Base-by-base conservation (phyloP, 2,113 vertebrate genomes). In the Nestor notabilis region DNA sequence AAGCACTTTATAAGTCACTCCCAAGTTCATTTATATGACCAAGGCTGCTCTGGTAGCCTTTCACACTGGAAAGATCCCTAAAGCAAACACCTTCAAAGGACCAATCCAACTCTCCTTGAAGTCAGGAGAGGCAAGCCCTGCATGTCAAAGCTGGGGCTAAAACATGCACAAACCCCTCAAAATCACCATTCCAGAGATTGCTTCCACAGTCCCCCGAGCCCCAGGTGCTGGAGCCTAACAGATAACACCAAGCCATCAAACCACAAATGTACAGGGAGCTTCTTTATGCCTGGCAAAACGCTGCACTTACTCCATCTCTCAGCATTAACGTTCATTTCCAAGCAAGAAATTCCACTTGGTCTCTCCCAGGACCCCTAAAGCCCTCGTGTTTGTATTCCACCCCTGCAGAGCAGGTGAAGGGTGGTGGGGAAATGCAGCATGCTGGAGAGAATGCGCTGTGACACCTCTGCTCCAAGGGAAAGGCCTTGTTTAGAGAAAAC, bases 391-490 rank as follows among this genome's bases (percentile, higher is more conserved):
- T 97, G 94, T 96, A 47, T 87, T 97, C 95, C 92, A 93, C 83
- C 43, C 78, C 53, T 6, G 2, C 33, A 49, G 83, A 52, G 28
- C 82, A 81, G 94, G 90, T 8, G 2, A 8, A 60, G 27, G 63
- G 83, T 61, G 64, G 80, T 7, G 4, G 77, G 88, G 89, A 97
- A 93, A 81, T 94, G 56, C 86, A 77, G 87, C 7, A 8, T 2
- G 2, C 97, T 97, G 97, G 97, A 91, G 97, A 91, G 95, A 97
- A 95, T 31, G 92, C 94, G 95, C 9, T 17, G 97, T n/a, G 25
- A 98, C 97, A 98, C 97, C 97, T 98, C 91, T 1, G 29, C 85
- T 95, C 95, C 84, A 91, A 88, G 92, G 81, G 80, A 91, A 93
- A 31, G 39, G 76, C 91, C 91, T 90, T 83, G 92, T 89, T 94